Base-by-base conservation (phyloP, 2,113 vertebrate genomes). In the Panurus biarmicus region DNA sequence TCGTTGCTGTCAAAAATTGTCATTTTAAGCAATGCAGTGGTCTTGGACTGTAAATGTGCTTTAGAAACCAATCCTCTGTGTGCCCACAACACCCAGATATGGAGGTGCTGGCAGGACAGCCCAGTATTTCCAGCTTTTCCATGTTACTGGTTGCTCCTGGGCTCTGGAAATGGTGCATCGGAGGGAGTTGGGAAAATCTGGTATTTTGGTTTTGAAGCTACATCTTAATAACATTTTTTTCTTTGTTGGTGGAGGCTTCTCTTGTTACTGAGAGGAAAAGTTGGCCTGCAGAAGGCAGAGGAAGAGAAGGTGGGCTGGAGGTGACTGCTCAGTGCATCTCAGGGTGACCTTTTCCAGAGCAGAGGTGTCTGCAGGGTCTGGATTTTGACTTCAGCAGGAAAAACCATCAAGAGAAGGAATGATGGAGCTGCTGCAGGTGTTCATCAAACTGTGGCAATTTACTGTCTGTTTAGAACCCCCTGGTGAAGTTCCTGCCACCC, bases 141-240 rank as follows among this genome's bases (percentile, higher is more conserved):
- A 1, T 3, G 2, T 5, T 17, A 1, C 5, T 9, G 36, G 14
- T 10, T 29, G 56, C 56, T 66, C 0, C 14, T 18, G 66, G 56
- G 24, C 26, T 42, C 45, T 3, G 2, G 74, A 45, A 47, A 1
- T 9, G 60, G 16, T 10, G 3, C 19, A 0, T 2, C 19, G 36
- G 70, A 54, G 29, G 7, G 4, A 26, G 53, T 3, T 38, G 35
- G 57, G 42, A 28, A 51, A 87, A 29, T 45, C 20, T 31, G 9
- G 22, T 35, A 0, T 5, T 87, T 47, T 44, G 26, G 14, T 4
- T 80, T 83, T 36, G n/a, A 54, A 62, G 67, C 23, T 14, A 14
- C 50, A 22, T 35, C 53, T 73, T 36, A 12, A 2, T 38, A 25
- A 70, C 2, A 1, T 5, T 14, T 87, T 45, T 48, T 31, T 33